phyloP scores from a whole-genome alignment of 2,113 vertebrate genomes.

The Micromys minutus region DNA sequence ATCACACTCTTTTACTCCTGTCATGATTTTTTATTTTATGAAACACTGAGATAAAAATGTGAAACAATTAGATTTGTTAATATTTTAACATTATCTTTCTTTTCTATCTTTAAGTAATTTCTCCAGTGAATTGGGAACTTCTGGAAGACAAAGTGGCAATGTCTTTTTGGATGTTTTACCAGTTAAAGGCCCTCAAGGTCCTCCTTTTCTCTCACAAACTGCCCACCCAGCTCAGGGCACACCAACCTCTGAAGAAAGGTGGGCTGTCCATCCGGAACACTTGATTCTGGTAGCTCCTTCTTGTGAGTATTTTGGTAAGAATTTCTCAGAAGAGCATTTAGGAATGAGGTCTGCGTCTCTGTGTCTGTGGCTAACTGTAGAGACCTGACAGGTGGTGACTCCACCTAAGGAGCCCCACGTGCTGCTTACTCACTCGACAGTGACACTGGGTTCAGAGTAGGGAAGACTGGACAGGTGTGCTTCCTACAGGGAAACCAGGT shows the following conservation, averaged over 20 bases:
- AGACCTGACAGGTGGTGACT: not conserved
- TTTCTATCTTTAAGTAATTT: constrained; percentile 37
- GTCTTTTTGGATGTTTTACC: constrained; percentile 94
- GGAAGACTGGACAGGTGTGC: not conserved
- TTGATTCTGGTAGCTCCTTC: constrained; percentile 90
- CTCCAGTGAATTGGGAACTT: constrained; percentile 82
- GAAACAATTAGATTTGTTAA: not conserved
- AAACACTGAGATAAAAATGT: not conserved
- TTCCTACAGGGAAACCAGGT: not conserved
- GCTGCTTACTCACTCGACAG: not conserved
- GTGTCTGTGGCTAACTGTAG: not conserved
- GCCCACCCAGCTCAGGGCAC: constrained; percentile 78
- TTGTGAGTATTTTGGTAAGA: constrained; percentile 85
- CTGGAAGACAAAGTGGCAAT: constrained; percentile 83
- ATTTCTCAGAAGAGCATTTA: not conserved
- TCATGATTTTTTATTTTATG: constrained; percentile 39
- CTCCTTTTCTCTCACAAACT: constrained; percentile 78
- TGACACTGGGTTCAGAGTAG: not conserved
- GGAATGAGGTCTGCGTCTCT: not conserved
- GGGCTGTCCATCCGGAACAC: constrained; percentile 90
- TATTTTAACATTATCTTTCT: not conserved
- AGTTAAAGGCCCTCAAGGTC: constrained; percentile 94
- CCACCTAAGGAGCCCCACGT: not conserved
- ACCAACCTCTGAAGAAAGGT: constrained; percentile 81
- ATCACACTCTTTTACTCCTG: not conserved